Conservation (phyloP, 2,113 vertebrate species). For the Casuarius casuarius region DNA sequence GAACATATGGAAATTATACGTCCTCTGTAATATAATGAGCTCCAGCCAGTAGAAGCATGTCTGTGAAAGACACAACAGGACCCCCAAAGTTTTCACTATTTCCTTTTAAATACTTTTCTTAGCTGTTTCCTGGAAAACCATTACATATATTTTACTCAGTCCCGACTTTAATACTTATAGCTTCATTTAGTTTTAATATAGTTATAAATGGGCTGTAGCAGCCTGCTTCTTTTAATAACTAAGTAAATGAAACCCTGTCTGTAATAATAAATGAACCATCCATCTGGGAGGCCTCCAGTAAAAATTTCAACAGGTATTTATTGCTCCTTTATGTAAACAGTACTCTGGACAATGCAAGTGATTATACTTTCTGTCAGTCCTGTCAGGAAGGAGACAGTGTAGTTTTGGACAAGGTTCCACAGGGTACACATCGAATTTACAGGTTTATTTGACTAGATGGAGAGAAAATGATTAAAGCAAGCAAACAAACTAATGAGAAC, state of each 20-base stretch:
- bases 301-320: slow-evolving; percentile 54
- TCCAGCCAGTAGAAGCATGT: background rate
- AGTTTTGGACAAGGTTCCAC: slow-evolving; percentile 2
- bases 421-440: slow-evolving; percentile 12
- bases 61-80: slow-evolving; percentile 25
- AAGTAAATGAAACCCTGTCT: slow-evolving; percentile 73
- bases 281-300: slow-evolving; percentile 57
- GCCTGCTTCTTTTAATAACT: slow-evolving; percentile 71
- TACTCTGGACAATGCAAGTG: slow-evolving; percentile 37
- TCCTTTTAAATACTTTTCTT: slow-evolving; percentile 57
- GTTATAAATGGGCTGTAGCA: slow-evolving; percentile 70
- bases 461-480: slow-evolving; percentile 21
- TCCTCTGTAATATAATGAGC: background rate
- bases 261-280: slow-evolving; percentile 69
- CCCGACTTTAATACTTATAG: slow-evolving; percentile 61
- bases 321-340: slow-evolving; percentile 55
- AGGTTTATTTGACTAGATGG: slow-evolving; percentile 28
- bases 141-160: slow-evolving; percentile 53
- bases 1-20: slow-evolving; percentile 5
- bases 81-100: slow-evolving; percentile 55
- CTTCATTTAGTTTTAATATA: slow-evolving; percentile 74
- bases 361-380: slow-evolving; percentile 53
- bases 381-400: slow-evolving; percentile 42
- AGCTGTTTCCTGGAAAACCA: slow-evolving; percentile 59
- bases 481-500: slow-evolving; percentile 46